Evolutionary conservation across 2,888 invertebrate genomes (phyloP), one percentile per base, ranked within the genome.

Genomic region (Adelphocoris suturalis): DNA sequence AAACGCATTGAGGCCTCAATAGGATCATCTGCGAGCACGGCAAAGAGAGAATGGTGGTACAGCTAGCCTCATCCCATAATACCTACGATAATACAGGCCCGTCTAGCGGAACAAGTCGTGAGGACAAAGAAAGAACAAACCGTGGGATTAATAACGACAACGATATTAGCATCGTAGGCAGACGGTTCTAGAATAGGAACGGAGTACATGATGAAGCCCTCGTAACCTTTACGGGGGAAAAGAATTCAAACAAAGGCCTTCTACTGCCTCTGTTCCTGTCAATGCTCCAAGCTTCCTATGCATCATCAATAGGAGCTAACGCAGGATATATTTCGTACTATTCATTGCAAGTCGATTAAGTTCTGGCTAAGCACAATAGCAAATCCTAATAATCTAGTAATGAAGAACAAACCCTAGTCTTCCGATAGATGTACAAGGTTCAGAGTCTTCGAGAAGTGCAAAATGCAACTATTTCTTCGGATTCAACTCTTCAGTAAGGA

Each of bases 61-160:
- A 68, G 68, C 68, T 27, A 68, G 23, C 78, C 13, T 11, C 78
- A 46, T 47, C 78, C 47, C 78, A 78, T 78, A 78, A 46, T 46
- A 47, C 46, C 78, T 37, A 16, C 14, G 47, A 78, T 78, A 78
- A 78, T 78, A 47, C 78, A 47, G 78, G 68, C 23, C 16, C 47
- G 47, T 47, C 46, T 78, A 78, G 78, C 78, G 78, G 78, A 78
- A 78, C 78, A 19, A 78, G 78, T 78, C 78, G 46, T 78, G 78
- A 78, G 78, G 78, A 47, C 47, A n/a, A 37, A 78, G 68, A 78
- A 78, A 78, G 78, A 78, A 78, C 78, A 78, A 78, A 78, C 78
- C 78, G 78, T 78, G 78, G 78, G 78, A 78, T 78, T 78, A 78
- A 78, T 78, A 78, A 78, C 78, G 78, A 78, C 78, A 78, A 78